Percentiles rank a stretch among this genome's conserved stretches.
Conservation (phyloP, 30 jellyfish, hydroid and myxozoan species). For the Aurelia aurita complex sp. Pacific region DNA sequence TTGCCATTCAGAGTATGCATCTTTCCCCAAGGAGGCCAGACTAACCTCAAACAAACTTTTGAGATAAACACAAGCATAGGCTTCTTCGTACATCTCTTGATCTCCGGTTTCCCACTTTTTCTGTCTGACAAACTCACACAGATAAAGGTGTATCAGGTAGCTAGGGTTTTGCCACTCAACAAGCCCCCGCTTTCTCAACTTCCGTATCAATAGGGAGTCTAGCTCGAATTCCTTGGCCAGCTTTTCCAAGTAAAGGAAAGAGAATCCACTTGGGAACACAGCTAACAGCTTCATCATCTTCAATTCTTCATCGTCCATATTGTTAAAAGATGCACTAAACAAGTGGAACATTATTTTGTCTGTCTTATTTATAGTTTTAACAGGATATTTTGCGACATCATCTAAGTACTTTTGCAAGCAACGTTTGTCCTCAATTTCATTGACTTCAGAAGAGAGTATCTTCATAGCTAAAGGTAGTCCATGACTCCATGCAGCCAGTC, state of each 20-base stretch:
- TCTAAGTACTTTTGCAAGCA: slow-evolving; percentile 4
- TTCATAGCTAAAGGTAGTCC: neutral
- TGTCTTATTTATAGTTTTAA: neutral
- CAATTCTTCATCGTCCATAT: neutral
- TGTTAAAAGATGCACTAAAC: slow-evolving; percentile 1
- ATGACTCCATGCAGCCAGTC: neutral
- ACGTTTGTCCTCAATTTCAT: neutral
- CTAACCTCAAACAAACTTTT: slow-evolving; percentile 8
- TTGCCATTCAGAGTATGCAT: neutral
- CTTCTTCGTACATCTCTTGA: neutral
- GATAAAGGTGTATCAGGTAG: slow-evolving; percentile 18
- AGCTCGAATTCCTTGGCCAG: neutral
- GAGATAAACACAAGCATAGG: slow-evolving; percentile 2
- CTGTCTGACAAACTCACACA: slow-evolving; percentile 2
- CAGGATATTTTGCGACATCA: slow-evolving; percentile 1
- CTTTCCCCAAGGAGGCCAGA: slow-evolving; percentile 26
- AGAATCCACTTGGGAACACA: slow-evolving; percentile 42
- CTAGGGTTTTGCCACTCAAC: neutral
- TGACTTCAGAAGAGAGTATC: neutral
- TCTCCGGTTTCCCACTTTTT: slow-evolving; percentile 2
- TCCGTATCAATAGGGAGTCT: neutral
- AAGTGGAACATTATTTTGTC: neutral
- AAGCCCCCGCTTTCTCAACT: neutral
- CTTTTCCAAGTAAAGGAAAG: slow-evolving; percentile 6
- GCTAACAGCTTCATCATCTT: slow-evolving; percentile 17